Conservation (phyloP, 2,113 vertebrate species). For the Mohoua ochrocephala region DNA sequence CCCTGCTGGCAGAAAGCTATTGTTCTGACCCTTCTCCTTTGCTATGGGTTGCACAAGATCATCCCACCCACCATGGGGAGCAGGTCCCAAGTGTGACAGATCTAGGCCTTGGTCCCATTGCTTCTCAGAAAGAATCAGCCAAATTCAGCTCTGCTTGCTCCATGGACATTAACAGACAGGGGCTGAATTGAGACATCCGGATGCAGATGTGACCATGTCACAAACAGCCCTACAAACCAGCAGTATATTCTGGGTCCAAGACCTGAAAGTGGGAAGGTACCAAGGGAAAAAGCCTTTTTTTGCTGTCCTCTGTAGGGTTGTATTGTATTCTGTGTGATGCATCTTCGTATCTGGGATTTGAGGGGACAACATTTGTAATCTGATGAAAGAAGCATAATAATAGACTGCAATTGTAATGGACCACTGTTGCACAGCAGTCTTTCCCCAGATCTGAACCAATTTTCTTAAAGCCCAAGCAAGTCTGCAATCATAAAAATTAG, state of each 20-base stretch:
- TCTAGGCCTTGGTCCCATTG: background rate
- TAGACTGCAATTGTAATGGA: background rate
- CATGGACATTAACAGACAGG: background rate
- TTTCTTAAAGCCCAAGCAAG: background rate
- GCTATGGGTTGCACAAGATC: background rate
- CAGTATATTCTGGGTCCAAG: background rate
- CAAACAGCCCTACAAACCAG: background rate
- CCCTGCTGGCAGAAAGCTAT: background rate
- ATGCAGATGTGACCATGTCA: fast-evolving
- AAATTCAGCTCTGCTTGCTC: background rate
- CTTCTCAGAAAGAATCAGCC: background rate
- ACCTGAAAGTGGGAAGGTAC: background rate
- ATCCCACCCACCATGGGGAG: background rate
- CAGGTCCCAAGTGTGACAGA: background rate
- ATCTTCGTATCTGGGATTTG: background rate
- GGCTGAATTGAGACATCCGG: background rate
- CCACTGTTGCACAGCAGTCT: background rate
- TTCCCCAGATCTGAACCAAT: background rate
- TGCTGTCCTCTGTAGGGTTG: background rate
- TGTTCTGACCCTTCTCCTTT: background rate
- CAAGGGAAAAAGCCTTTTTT: background rate
- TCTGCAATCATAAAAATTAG: background rate
- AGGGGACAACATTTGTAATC: background rate
- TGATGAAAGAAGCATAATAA: background rate
- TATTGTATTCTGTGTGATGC: background rate